Conservation (phyloP, 1,140 invertebrate species). For the Polyergus mexicanus region DNA sequence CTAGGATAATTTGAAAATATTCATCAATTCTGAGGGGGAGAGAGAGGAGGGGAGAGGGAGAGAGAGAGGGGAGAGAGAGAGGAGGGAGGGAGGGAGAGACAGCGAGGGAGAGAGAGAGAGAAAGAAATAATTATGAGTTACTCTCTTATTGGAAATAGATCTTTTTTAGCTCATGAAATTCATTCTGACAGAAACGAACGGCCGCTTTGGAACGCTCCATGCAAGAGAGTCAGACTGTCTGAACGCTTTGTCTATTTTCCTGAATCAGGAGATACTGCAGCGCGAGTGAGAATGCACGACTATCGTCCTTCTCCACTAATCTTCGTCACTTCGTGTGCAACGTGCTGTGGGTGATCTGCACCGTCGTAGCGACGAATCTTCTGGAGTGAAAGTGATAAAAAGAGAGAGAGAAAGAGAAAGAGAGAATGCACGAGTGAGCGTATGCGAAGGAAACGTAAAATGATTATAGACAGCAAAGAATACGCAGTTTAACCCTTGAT, state of each 20-base stretch:
- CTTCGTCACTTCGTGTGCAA: conserved; percentile 56
- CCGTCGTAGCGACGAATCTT: conserved; percentile 75
- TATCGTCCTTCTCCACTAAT: conserved; percentile 74
- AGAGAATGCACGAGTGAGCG: conserved; percentile 25
- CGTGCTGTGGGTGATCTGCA: conserved; percentile 71
- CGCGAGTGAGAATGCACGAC: conserved; percentile 79
- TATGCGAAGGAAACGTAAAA: neutral
- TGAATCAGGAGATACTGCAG: conserved; percentile 83
- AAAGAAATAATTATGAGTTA: neutral
- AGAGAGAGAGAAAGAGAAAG: conserved; percentile 36
- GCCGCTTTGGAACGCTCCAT: conserved; percentile 69
- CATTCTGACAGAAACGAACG: conserved; percentile 46
- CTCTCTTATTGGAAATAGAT: neutral
- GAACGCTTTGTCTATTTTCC: conserved; percentile 80
- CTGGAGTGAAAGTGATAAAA: conserved; percentile 59
- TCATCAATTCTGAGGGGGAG: neutral
- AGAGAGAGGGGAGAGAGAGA: neutral
- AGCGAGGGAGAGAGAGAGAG: neutral
- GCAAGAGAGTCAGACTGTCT: conserved; percentile 66
- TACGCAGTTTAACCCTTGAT: conserved; percentile 47
- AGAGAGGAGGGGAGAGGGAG: neutral
- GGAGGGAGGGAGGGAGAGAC: neutral
- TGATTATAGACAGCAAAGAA: neutral
- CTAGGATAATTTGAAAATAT: neutral
- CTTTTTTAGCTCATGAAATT: conserved; percentile 31